Evolutionary conservation across 2,113 vertebrate genomes (phyloP), one percentile per base, ranked within the genome.

Genomic region (Corydoras sp.): DNA sequence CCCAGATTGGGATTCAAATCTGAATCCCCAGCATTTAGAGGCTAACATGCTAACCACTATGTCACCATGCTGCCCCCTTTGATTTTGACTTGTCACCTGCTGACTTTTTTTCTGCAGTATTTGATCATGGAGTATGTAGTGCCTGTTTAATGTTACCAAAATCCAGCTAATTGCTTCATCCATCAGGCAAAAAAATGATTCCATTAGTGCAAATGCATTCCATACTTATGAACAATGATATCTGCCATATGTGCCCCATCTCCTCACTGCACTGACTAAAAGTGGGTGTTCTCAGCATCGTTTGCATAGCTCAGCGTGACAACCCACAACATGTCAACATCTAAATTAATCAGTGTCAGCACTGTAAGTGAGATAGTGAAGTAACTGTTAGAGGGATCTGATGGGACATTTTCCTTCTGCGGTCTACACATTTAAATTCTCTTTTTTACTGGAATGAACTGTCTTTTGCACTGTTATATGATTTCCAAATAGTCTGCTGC

Each of bases 301-400:
- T 71, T 62, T 31, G 79, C 14, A 56, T 74, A 70, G 60, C 68
- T 51, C 78, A 9, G 74, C 58, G 49, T 74, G 76, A 83, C 83
- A 85, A 80, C 82, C 72, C 58, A 58, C 74, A 73, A 79, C 65
- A 32, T 80, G 83, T 84, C 82, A 80, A 81, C 85, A 80, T 84
- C 81, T 30, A 72, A 83, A 86, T 83, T 69, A 81, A 83, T 87
- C 84, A 85, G 81, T 75, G 81, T 84, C 83, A 77, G 2, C 49
- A 74, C 48, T 5, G 56, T 76, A 68, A 76, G 49, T 69, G 77
- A 32, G 68, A 67, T 70, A 69, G 70, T 85, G 80, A 77, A 82
- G 71, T 59, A 50, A 5, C 13, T 49, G 62, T 60, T 66, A 58
- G 43, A 74, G 53, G 69, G 15, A 68, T n/a, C 63, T 58, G 62